These are phyloP conservation scores for Gymnocephalus cernua DNA, from an alignment of 2,113 vertebrate genomes.

Conservation along the genomic window DNA sequence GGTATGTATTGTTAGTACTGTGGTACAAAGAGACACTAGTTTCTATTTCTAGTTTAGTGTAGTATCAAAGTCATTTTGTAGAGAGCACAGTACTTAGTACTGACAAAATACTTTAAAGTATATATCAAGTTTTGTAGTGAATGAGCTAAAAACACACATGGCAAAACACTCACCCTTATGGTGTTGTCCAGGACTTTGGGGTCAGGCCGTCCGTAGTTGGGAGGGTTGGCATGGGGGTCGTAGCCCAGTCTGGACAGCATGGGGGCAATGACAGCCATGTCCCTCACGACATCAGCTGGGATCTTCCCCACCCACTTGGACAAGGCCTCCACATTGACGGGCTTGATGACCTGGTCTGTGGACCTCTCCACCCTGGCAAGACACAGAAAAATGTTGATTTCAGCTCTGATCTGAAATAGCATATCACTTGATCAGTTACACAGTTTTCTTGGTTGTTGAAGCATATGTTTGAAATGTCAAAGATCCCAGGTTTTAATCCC, in stretches of 20 bases:
- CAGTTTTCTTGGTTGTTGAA: neutral
- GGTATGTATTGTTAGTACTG: neutral
- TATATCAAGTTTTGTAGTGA: neutral
- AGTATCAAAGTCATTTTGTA: neutral
- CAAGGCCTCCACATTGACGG: slow-evolving; percentile 94
- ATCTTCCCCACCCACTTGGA: slow-evolving; percentile 99
- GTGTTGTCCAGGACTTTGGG: slow-evolving; percentile 96
- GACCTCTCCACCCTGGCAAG: slow-evolving; percentile 93
- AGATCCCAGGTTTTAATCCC: neutral
- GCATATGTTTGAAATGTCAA: neutral
- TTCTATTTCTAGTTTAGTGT: neutral
- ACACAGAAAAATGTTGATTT: neutral
- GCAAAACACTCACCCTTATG: slow-evolving; percentile 88
- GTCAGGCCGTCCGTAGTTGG: slow-evolving; percentile 95
- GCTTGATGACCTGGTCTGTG: slow-evolving; percentile 98
- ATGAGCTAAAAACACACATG: neutral
- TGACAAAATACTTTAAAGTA: neutral
- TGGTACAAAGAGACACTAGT: too few relatives aligned
- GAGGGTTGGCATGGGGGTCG: slow-evolving; percentile 94
- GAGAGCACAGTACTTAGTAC: neutral
- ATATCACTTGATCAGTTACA: neutral
- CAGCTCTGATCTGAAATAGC: neutral
- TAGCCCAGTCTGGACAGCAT: slow-evolving; percentile 97
- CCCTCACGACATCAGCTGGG: slow-evolving; percentile 91
- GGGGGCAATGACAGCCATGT: slow-evolving; percentile 94